Base-by-base conservation (phyloP, 2,113 vertebrate species). In the Labeo rohita region DNA sequence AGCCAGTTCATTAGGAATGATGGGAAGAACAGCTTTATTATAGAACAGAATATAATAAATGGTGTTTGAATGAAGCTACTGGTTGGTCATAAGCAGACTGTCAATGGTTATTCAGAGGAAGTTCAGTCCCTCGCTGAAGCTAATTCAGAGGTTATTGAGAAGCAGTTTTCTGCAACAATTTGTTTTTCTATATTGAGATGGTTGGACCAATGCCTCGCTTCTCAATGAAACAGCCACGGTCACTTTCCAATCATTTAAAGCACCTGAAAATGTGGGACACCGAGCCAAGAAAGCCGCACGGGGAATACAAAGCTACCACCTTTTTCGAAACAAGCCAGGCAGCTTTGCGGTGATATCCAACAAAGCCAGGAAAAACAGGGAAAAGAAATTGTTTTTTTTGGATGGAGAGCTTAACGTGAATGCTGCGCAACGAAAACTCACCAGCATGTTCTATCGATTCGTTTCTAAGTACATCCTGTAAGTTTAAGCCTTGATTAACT, bases 401-500 rank as follows among this genome's bases (percentile, higher is more conserved):
- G 66, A 77, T 21, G 8, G 18, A 75, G 11, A 49, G 8, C 2
- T 82, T 66, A 83, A 54, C 63, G 36, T 43, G 85, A 86, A 47
- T 23, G 18, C 43, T 52, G 45, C 47, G 49, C 65, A 74, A 56
- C 50, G 10, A 45, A 59, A 80, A 73, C 39, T 54, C 59, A 21
- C 18, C 52, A 76, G 18, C 66, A 52, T 39, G 34, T 73, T 43
- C 49, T 72, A 59, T 84, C 12, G 50, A 73, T 84, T 56, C 8
- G 23, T 50, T 81, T 36, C 47, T 21, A 90, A 84, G 72, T 63
- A 21, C 63, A 61, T 61, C 49, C 50, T 86, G 50, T 50, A 83
- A 39, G 86, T 82, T 84, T 77, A 83, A 86, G 83, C 52, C 34
- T 85, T 80, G 77, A 88, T 87, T 81, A 88, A 88, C 82, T 82